Base-by-base conservation (phyloP, 2,888 invertebrate species). In the Diabrotica balteata region DNA sequence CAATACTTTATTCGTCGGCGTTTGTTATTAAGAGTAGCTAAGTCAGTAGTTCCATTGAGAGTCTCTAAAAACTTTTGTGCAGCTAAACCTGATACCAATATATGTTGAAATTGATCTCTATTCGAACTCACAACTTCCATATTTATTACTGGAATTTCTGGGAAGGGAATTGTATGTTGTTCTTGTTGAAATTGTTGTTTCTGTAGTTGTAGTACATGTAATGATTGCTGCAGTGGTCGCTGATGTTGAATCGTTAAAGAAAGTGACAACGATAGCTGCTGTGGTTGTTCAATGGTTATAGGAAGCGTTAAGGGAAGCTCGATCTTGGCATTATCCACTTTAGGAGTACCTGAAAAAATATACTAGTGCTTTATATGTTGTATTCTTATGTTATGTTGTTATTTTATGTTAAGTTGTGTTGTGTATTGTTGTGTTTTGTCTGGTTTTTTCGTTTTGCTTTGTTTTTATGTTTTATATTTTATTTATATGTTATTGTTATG, bases 21-120 rank as follows among this genome's bases (percentile, higher is more conserved):
- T 17, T 17, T 17, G 17, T 2, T 17, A 17, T 17, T 17, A 17
- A n/a, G 17, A 2, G 17, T 17, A 17, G 17, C 17, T 17, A 17
- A 17, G 69, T 84, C 85, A 6, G 83, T 80, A 46, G 82, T 83
- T 43, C 84, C 84, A 67, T 82, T 79, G 22, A 85, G 75, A 1
- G 84, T 82, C 70, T 84, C 84, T 32, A 85, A 72, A 63, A 85
- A 83, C 67, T 84, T 84, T 67, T 84, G 84, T 2, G 84, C 81
- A 1, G 82, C 81, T 46, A 80, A 78, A 10, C 84, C 85, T 1
- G 84, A 83, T 58, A 85, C 81, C 22, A 84, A 81, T 7, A 84
- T 73, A 68, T 84, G 84, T 70, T 83, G 83, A 11, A 80, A 80
- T 1, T 74, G 66, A 50, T 70, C 72, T 10, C 70, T 60, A 44